These are phyloP conservation scores for Sminthurides bifidus DNA, from an alignment of 1,140 invertebrate genomes.

Conservation along the genomic window DNA sequence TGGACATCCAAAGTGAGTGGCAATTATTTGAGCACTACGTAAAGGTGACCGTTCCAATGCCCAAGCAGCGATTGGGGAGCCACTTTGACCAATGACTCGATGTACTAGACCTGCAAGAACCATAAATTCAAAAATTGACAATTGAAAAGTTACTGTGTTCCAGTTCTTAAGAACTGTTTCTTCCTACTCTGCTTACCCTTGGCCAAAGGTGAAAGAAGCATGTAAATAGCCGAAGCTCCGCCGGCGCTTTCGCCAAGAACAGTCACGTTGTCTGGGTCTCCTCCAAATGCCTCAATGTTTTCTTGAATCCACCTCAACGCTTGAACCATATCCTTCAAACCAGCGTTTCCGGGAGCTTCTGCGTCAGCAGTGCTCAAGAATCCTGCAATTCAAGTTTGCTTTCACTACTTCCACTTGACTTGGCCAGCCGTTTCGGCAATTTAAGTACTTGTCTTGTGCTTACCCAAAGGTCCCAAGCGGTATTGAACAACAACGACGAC, in stretches of 20 bases:
- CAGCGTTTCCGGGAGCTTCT: slow-evolving; percentile 34
- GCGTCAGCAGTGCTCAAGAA: slow-evolving; percentile 9
- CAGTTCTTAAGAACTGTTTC: background rate
- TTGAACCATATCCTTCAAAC: slow-evolving; percentile 34
- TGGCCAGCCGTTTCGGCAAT: background rate
- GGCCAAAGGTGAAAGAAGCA: slow-evolving; percentile 10
- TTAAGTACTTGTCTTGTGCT: background rate
- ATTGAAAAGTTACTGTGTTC: background rate
- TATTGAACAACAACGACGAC: slow-evolving; percentile 53
- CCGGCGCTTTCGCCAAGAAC: slow-evolving; percentile 16
- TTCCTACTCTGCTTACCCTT: slow-evolving; percentile 4
- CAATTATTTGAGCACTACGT: background rate
- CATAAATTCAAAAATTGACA: background rate
- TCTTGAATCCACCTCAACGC: slow-evolving; percentile 36
- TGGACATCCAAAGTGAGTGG: slow-evolving; percentile 3
- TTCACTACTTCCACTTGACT: background rate
- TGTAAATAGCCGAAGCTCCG: background rate
- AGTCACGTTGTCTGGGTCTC: slow-evolving; percentile 31
- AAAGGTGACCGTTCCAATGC: slow-evolving; percentile 11
- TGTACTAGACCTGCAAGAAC: slow-evolving; percentile 13
- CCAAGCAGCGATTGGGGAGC: slow-evolving; percentile 12
- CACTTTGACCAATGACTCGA: slow-evolving; percentile 10
- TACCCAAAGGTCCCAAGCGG: slow-evolving; percentile 45
- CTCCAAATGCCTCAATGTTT: slow-evolving; percentile 37
- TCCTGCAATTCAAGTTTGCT: background rate